Evolutionary conservation across 2,797 vertebrate species (phyloP).

Genomic region (Hozukius guyotensis): DNA sequence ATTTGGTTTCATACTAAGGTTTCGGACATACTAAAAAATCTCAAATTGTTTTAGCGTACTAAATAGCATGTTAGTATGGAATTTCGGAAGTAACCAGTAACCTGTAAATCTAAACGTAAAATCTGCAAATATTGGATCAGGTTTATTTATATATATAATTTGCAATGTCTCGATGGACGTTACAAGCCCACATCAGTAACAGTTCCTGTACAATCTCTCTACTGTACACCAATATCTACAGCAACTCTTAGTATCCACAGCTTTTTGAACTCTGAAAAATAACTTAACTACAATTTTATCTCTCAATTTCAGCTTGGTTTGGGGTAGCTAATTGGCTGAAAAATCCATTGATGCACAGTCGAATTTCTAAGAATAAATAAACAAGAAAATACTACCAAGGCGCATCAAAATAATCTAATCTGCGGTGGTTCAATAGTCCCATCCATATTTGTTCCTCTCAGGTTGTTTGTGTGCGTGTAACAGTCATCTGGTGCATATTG

Average conservation of each 20-base stretch:
- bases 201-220: background rate
- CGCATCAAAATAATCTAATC: conserved; percentile 27
- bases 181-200: background rate
- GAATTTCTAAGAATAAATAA: conserved; percentile 12
- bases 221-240: background rate
- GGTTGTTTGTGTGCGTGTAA: conserved; percentile 14
- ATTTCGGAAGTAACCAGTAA: too few species aligned
- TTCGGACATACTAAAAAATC: too few species aligned
- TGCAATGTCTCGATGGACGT: background rate
- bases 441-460: conserved; percentile 34
- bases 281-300: background rate
- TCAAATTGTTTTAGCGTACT: too few species aligned
- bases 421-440: conserved; percentile 19
- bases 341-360: background rate
- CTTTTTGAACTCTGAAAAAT: background rate
- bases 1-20: too few species aligned
- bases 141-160: background rate
- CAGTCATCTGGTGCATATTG: conserved; percentile 41
- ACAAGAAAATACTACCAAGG: conserved; percentile 2
- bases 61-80: too few species aligned
- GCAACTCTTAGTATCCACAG: background rate
- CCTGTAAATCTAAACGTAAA: background rate
- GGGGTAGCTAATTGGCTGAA: background rate
- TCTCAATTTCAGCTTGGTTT: background rate
- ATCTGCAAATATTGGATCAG: background rate